Evolutionary conservation across 1,140 invertebrate species (phyloP).

Genomic region (Helicoverpa armigera): DNA sequence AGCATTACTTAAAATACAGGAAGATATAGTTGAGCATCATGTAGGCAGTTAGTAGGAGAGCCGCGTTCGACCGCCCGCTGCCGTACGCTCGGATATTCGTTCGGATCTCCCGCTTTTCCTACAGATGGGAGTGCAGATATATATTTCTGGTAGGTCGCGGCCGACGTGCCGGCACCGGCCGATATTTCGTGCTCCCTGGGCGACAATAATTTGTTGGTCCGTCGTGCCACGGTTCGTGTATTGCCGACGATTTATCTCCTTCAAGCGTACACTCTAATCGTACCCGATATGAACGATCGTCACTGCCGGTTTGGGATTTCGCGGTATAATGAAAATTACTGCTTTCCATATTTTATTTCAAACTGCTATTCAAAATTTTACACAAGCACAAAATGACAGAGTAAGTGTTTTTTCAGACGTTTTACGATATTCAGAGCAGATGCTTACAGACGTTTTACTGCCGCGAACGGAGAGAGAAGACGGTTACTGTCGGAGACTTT

Average conservation of each 20-base stretch:
- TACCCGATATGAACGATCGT: conserved; percentile 59
- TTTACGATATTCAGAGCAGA: conserved; percentile 30
- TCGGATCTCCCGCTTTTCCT: conserved; percentile 42
- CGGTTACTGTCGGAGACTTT: conserved; percentile 23
- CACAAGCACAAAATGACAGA: background rate
- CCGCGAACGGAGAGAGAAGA: conserved; percentile 13
- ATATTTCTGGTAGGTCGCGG: conserved; percentile 63
- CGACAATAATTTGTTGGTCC: conserved; percentile 80
- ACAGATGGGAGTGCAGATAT: conserved; percentile 58
- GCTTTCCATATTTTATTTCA: conserved; percentile 13
- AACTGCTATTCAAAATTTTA: conserved; percentile 23
- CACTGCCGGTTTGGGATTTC: conserved; percentile 53
- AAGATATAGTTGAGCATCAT: conserved; percentile 25
- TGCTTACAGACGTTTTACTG: conserved; percentile 31
- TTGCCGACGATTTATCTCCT: conserved; percentile 64
- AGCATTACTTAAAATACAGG: conserved; percentile 32
- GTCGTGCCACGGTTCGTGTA: conserved; percentile 63
- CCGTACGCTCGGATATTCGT: conserved; percentile 45
- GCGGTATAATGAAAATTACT: conserved; percentile 36
- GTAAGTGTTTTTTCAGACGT: background rate
- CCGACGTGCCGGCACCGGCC: conserved; percentile 62
- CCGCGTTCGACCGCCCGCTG: conserved; percentile 19
- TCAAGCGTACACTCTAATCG: conserved; percentile 63
- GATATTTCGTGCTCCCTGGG: conserved; percentile 76
- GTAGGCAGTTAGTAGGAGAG: conserved; percentile 14